These are phyloP conservation scores for Lipotes vexillifer DNA, from an alignment of 2,113 vertebrate genomes.

Conservation along the genomic window DNA sequence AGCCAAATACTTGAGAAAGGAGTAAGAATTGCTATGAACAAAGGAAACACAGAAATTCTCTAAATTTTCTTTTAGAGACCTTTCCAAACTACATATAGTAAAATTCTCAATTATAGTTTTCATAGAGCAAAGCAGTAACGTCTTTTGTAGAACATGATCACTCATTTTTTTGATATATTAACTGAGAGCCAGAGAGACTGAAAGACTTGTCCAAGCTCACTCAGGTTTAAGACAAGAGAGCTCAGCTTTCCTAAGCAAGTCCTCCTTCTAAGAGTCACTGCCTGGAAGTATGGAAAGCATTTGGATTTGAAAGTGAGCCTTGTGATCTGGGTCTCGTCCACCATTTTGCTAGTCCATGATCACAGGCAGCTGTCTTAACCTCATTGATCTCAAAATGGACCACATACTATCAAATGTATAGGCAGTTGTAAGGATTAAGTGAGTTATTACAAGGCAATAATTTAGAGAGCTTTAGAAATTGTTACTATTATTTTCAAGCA, in stretches of 20 bases:
- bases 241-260: neutral
- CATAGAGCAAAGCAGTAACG: neutral
- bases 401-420: neutral
- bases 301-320: neutral
- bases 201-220: neutral
- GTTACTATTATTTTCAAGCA: neutral
- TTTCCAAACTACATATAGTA: neutral
- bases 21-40: neutral
- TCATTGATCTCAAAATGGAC: neutral
- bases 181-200: neutral
- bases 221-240: neutral
- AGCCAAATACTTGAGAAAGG: neutral
- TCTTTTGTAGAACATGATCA: neutral
- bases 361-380: neutral
- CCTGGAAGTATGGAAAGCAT: neutral
- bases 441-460: neutral
- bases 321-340: neutral
- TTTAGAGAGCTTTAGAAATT: constrained; percentile 1
- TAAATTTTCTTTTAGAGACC: constrained; percentile 18
- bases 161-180: neutral
- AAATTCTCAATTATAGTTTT: neutral
- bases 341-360: neutral
- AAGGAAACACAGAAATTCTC: neutral
- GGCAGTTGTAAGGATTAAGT: neutral
- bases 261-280: neutral